A percentile compares a stretch with the other conserved stretches of the same genome.
Conservation (phyloP, 1,140 invertebrate species). For the Drosophila parabipectinata region DNA sequence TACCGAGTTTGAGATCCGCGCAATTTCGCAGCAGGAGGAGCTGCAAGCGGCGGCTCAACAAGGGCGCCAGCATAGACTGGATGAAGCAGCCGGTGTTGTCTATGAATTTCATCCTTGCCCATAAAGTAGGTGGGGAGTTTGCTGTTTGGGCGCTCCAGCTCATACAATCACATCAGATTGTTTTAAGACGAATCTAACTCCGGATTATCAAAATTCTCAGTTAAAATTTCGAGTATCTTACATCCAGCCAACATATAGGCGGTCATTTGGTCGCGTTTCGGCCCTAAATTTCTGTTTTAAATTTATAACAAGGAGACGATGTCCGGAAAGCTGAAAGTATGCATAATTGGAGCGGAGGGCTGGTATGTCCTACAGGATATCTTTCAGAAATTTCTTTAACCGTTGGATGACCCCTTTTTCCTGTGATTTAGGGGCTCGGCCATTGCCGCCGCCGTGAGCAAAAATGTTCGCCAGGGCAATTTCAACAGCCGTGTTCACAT, state of each 20-base stretch:
- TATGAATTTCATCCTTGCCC: slow-evolving; percentile 53
- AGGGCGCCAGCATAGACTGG: not conserved
- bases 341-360: slow-evolving; percentile 66
- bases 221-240: slow-evolving; percentile 11
- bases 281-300: slow-evolving; percentile 28
- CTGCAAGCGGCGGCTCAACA: slow-evolving; percentile 19
- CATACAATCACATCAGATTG: slow-evolving; percentile 7
- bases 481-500: slow-evolving; percentile 58
- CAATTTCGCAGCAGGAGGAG: slow-evolving; percentile 61
- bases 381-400: not conserved
- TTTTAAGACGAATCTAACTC: not conserved
- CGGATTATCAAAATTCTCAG: slow-evolving; percentile 27
- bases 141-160: slow-evolving; percentile 5
- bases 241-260: slow-evolving; percentile 8
- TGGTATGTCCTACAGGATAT: slow-evolving; percentile 44
- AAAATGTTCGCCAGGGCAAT: slow-evolving; percentile 34
- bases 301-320: slow-evolving; percentile 15
- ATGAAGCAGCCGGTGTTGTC: slow-evolving; percentile 31
- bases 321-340: slow-evolving; percentile 52
- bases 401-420: not conserved
- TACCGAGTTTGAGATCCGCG: slow-evolving; percentile 73
- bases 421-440: slow-evolving; percentile 58
- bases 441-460: slow-evolving; percentile 58
- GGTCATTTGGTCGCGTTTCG: slow-evolving; percentile 34
- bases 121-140: slow-evolving; percentile 44